A percentile compares a stretch with the other conserved stretches of the same genome.
Evolutionary conservation across 2,797 vertebrate genomes (phyloP).

Genomic region (Acanthurus tractus): DNA sequence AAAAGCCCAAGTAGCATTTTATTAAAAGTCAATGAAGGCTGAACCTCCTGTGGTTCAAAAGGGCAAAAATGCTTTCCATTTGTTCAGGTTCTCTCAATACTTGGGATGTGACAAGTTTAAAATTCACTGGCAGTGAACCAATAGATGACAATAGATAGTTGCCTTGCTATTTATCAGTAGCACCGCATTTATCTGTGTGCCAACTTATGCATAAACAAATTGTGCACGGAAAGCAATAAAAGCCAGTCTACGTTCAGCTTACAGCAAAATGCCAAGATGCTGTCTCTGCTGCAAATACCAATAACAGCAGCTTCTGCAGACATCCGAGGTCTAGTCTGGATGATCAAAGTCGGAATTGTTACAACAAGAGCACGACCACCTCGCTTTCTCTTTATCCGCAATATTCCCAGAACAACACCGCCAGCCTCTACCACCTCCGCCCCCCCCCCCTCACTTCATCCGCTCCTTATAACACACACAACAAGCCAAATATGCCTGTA

Average conservation of each 20-base stretch:
- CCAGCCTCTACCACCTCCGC: background rate
- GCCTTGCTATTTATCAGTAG: constrained; percentile 46
- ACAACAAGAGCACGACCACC: constrained; percentile 31
- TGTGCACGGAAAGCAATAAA: constrained; percentile 57
- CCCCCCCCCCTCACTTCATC: constrained; percentile 17
- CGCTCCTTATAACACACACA: constrained; percentile 56
- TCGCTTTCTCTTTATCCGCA: constrained; percentile 43
- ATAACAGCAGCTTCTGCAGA: constrained; percentile 29
- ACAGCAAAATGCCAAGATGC: constrained; percentile 39
- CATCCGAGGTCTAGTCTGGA: constrained; percentile 22
- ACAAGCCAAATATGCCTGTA: constrained; percentile 51
- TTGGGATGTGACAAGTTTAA: constrained; percentile 55
- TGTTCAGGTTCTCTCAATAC: constrained; percentile 42
- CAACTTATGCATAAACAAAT: constrained; percentile 55
- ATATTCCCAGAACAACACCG: constrained; percentile 24
- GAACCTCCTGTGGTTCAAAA: constrained; percentile 46
- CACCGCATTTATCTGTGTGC: constrained; percentile 42
- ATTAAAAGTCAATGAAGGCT: constrained; percentile 64
- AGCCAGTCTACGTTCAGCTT: constrained; percentile 26
- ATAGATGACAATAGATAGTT: constrained; percentile 55
- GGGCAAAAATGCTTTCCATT: constrained; percentile 56
- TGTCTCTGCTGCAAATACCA: constrained; percentile 44
- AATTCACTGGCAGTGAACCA: constrained; percentile 58
- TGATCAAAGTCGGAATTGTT: constrained; percentile 55
- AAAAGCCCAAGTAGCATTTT: constrained; percentile 59